Percentiles rank a stretch among this genome's conserved stretches.
phyloP scores from a whole-genome alignment of 1,140 invertebrate species.

The Drosophila pachea region DNA sequence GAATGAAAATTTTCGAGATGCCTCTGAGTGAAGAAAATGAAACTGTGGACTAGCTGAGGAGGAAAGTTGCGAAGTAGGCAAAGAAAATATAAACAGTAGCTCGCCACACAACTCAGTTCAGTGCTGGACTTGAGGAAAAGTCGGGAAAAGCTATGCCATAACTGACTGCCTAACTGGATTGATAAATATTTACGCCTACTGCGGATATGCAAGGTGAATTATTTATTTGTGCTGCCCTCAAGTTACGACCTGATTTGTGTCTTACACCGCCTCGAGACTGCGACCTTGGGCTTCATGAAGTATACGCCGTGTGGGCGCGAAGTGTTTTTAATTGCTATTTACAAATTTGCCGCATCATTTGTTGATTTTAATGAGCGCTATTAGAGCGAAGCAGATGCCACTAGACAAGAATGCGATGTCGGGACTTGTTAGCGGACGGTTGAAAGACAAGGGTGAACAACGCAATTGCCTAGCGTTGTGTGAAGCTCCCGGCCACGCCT shows the following conservation, averaged over 20 bases:
- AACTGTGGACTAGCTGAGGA: slow-evolving; percentile 12
- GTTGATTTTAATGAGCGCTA: slow-evolving; percentile 74
- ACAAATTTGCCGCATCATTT: slow-evolving; percentile 74
- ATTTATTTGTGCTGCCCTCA: no score
- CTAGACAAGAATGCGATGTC: slow-evolving; percentile 47
- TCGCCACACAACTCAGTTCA: slow-evolving; percentile 2
- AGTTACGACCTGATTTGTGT: background rate
- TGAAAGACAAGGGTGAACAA: slow-evolving; percentile 31
- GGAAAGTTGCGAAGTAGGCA: slow-evolving; percentile 7
- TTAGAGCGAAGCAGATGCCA: slow-evolving; percentile 56
- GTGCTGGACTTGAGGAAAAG: background rate
- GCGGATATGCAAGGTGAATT: no score
- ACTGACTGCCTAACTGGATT: no score
- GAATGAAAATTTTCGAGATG: slow-evolving; percentile 35
- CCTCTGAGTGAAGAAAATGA: slow-evolving; percentile 23
- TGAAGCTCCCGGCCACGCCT: slow-evolving; percentile 7
- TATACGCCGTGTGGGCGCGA: slow-evolving; percentile 36
- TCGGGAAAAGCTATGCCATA: background rate
- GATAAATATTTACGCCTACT: no score
- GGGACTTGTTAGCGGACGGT: slow-evolving; percentile 27
- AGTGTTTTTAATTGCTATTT: slow-evolving; percentile 63
- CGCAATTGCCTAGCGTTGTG: slow-evolving; percentile 27
- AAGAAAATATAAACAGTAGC: slow-evolving; percentile 25
- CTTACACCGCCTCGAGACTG: background rate
- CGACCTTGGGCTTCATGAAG: slow-evolving; percentile 2